phyloP scores from a whole-genome alignment of 2,888 invertebrate genomes.

The Gastracanthus pulcherrimus region DNA sequence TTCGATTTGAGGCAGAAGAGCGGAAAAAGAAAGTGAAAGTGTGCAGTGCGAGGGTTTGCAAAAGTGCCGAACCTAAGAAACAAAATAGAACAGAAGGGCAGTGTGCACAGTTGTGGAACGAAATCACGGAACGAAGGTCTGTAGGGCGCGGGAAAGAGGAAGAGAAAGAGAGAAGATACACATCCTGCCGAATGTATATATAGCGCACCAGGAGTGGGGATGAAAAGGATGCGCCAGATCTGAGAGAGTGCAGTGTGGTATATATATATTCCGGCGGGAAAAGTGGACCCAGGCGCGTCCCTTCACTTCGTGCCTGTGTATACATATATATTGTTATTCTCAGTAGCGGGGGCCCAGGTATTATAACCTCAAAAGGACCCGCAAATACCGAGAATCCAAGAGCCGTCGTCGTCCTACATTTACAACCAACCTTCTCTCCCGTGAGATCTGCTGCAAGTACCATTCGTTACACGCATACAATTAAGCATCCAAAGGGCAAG shows the following conservation, averaged over 20 bases:
- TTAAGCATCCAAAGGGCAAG: not conserved
- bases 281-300: not conserved
- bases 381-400: not conserved
- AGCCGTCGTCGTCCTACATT: too few species aligned
- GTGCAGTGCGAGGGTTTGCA: too few species aligned
- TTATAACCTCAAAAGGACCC: conserved; percentile 5
- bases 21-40: too few species aligned
- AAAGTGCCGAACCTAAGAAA: too few species aligned
- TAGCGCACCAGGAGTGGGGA: not conserved
- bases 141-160: not conserved
- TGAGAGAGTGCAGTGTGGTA: not conserved
- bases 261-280: conserved; percentile 11
- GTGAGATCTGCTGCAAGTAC: not conserved
- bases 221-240: not conserved
- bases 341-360: not conserved
- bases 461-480: not conserved
- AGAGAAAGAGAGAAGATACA: not conserved
- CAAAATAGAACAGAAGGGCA: too few species aligned
- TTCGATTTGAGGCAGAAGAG: too few species aligned
- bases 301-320: too few species aligned
- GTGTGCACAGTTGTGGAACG: too few species aligned
- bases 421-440: not conserved
- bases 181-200: too few species aligned
- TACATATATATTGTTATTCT: too few species aligned
- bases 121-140: not conserved